A percentile compares a stretch with the other conserved stretches of the same genome.
Evolutionary conservation across 2,888 invertebrate genomes (phyloP).

Genomic region (Epirrhoe tristata): DNA sequence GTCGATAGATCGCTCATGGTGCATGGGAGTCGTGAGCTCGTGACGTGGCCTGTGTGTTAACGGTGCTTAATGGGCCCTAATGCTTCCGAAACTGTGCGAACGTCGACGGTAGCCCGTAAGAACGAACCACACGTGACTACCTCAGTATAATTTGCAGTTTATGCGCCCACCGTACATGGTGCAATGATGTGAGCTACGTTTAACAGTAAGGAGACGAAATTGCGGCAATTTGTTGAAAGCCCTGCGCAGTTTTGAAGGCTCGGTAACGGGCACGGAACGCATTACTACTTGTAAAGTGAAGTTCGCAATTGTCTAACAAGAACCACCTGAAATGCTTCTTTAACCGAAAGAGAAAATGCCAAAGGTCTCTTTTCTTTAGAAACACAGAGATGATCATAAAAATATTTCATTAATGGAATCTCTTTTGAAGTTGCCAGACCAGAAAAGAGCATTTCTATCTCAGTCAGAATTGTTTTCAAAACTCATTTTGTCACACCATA

Average conservation of each 20-base stretch:
- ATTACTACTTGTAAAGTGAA: constrained; percentile 10
- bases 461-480: too few relatives aligned
- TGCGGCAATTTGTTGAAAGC: constrained; percentile 65
- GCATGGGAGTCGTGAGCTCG: constrained; percentile 77
- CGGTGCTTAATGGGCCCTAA: constrained; percentile 85
- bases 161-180: constrained; percentile 64
- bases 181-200: constrained; percentile 65
- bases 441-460: too few relatives aligned
- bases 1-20: constrained; percentile 72
- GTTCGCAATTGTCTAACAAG: neutral
- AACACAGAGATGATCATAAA: too few relatives aligned
- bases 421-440: too few relatives aligned
- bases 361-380: too few relatives aligned
- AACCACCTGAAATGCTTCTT: neutral
- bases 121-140: constrained; percentile 76
- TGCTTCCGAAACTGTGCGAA: constrained; percentile 86
- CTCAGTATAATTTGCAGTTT: constrained; percentile 76
- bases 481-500: too few relatives aligned
- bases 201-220: constrained; percentile 67
- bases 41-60: constrained; percentile 81
- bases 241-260: constrained; percentile 45
- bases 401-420: too few relatives aligned
- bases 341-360: too few relatives aligned
- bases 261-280: constrained; percentile 29
- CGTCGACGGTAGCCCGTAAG: constrained; percentile 79